Base-by-base conservation (phyloP, 2,888 invertebrate species). In the Chloroclystis v-ata region DNA sequence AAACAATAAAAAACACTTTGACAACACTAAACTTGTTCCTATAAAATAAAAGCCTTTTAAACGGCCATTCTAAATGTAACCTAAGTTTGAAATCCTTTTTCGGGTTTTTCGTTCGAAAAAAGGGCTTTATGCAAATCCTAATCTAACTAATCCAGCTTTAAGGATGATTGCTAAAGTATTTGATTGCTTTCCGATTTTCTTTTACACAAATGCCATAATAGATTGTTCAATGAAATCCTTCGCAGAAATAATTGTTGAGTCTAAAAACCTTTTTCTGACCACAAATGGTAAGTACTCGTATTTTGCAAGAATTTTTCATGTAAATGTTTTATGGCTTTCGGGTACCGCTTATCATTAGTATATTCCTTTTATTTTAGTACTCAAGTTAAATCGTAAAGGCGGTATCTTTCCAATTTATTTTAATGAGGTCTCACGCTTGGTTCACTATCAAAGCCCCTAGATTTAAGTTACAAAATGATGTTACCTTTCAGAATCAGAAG, bases 341-440 rank as follows among this genome's bases (percentile, higher is more conserved):
- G 26, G 11, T 10, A 7, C 5, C 6, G n/a, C 16, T 16, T 35
- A 11, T 35, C 35, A 24, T 35, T 35, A 44, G 25, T 24, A 43
- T 37, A 25, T 45, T 35, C 28, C 10, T 42, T 16, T 32, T 38
- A 37, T 42, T 47, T 47, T 14, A 26, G 37, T 41, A 28, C 35
- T 38, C 33, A 14, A 30, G 28, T 14, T 30, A 37, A 42, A 24
- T 20, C 43, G 39, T 51, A 48, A 45, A 52, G 53, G 54, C 52
- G 54, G 57, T 39, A 52, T 59, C 54, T 49, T 53, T 60, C 60
- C 59, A 63, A 63, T 63, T 59, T 55, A 63, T 65, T 68, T 69
- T 66, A 69, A 69, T 65, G 64, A 67, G 67, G 57, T 47, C 50
- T 53, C 53, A 42, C 28, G 20, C 30, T 40, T 26, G 47, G n/a